Percentiles rank a stretch among this genome's conserved stretches.
These are phyloP conservation scores for Lontra canadensis DNA, from an alignment of 2,113 vertebrate species.

Conservation along the genomic window DNA sequence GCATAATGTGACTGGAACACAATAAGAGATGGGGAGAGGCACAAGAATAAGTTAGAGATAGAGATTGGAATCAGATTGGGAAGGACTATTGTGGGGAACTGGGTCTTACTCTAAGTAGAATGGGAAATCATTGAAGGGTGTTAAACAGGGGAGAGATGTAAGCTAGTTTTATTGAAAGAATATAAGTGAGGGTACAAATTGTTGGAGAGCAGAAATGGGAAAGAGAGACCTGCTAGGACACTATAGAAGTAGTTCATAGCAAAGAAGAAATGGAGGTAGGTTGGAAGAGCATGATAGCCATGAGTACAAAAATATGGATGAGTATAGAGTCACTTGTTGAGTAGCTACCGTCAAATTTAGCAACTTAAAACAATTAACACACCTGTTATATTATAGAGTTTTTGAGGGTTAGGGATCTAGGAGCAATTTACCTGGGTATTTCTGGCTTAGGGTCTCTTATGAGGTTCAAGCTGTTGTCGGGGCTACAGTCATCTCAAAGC, in stretches of 20 bases:
- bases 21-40: neutral
- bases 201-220: neutral
- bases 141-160: neutral
- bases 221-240: neutral
- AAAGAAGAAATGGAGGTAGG: neutral
- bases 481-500: neutral
- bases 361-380: neutral
- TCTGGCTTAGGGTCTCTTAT: neutral
- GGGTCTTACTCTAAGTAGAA: neutral
- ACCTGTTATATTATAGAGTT: neutral
- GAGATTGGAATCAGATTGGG: neutral
- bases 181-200: neutral
- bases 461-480: neutral
- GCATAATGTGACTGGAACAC: neutral
- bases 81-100: neutral
- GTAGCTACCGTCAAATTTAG: neutral
- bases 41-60: neutral
- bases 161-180: neutral
- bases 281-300: neutral
- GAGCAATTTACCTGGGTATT: neutral
- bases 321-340: neutral
- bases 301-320: neutral
- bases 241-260: neutral
- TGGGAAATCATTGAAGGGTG: neutral
- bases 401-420: neutral